phyloP scores from a whole-genome alignment of 2,888 invertebrate species.

The Exephanes ischioxanthus region DNA sequence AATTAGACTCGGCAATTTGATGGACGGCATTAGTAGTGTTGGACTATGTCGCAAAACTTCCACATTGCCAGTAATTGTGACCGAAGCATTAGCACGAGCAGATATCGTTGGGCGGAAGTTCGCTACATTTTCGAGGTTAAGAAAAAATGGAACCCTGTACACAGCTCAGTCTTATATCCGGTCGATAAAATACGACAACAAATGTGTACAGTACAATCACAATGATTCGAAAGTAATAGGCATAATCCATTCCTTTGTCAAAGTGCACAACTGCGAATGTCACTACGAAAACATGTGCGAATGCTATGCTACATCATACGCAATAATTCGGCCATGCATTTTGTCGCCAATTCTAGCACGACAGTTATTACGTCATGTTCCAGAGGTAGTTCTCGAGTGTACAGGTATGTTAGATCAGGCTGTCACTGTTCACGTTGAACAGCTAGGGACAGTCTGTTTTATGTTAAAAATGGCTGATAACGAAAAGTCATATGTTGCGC shows the following conservation, averaged over 20 bases:
- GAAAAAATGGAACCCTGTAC: conserved; percentile 36
- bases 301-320: conserved; percentile 27
- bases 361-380: conserved; percentile 2
- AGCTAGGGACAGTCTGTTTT: conserved; percentile 23
- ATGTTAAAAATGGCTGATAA: conserved; percentile 25
- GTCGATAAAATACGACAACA: conserved; percentile 16
- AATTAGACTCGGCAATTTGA: conserved; percentile 5
- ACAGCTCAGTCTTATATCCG: conserved; percentile 31
- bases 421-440: conserved; percentile 13
- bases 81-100: not conserved
- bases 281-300: not conserved
- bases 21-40: not conserved
- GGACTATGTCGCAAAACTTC: not conserved
- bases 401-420: not conserved
- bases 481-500: not conserved
- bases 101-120: conserved; percentile 13
- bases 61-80: conserved; percentile 14
- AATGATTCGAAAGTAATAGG: conserved; percentile 2
- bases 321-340: conserved; percentile 13
- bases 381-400: conserved; percentile 19
- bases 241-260: conserved; percentile 38
- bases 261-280: conserved; percentile 31
- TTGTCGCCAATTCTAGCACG: conserved; percentile 12
- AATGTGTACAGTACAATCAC: conserved; percentile 13
- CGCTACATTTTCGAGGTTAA: conserved; percentile 31